These are phyloP conservation scores for Rotaria magnacalcarata DNA, from an alignment of 2,888 invertebrate genomes.

Conservation along the genomic window DNA sequence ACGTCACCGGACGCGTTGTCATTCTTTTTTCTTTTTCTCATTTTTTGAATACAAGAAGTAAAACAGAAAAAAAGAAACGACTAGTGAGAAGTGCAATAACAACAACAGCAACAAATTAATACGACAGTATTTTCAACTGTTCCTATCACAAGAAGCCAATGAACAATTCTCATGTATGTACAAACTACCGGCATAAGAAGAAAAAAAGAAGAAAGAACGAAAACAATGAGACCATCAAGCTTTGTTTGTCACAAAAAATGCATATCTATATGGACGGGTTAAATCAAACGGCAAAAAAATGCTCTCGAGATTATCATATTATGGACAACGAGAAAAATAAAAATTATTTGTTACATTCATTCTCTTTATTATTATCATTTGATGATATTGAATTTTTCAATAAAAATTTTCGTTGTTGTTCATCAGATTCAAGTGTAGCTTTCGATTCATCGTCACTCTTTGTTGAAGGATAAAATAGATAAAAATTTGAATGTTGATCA, in stretches of 20 bases:
- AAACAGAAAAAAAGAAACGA: constrained; percentile 13
- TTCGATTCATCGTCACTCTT: neutral
- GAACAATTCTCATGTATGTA: neutral
- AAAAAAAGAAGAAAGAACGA: neutral
- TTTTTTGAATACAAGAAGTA: neutral
- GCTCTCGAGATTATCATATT: neutral
- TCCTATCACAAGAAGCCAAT: constrained; percentile 21
- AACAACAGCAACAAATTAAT: constrained; percentile 18
- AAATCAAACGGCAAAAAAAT: neutral
- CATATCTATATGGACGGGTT: neutral
- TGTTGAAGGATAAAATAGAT: neutral
- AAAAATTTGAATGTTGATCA: neutral
- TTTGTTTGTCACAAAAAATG: constrained; percentile 1
- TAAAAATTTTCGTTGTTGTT: neutral
- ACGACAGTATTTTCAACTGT: constrained; percentile 8
- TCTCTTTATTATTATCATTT: constrained; percentile 32
- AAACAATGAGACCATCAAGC: neutral
- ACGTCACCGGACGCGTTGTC: constrained; percentile 15
- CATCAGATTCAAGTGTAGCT: neutral
- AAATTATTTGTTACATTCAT: constrained; percentile 22
- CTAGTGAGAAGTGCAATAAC: constrained; percentile 26
- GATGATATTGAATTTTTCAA: neutral
- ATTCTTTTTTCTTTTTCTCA: neutral
- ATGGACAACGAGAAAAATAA: neutral
- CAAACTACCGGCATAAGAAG: constrained; percentile 16